These are phyloP conservation scores for Lepidonotus clava DNA, from an alignment of 2,888 invertebrate genomes.

Conservation along the genomic window DNA sequence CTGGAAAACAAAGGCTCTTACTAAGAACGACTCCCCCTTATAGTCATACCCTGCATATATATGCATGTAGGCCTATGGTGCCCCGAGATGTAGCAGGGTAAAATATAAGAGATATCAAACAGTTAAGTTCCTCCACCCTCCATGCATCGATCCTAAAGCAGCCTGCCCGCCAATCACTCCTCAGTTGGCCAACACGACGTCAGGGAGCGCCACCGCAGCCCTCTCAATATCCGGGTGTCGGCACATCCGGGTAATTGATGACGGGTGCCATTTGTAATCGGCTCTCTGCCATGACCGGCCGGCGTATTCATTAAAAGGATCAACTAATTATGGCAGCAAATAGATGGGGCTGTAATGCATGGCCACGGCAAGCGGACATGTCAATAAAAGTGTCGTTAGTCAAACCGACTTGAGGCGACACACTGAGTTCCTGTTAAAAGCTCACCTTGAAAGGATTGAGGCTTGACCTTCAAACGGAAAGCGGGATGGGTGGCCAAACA, in stretches of 20 bases:
- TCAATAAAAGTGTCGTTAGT: slow-evolving; percentile 38
- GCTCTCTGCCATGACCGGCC: not conserved
- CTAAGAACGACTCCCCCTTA: too few species aligned
- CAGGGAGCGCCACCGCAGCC: not conserved
- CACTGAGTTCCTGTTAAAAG: not conserved
- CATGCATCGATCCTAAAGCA: too few species aligned
- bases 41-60: too few species aligned
- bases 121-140: too few species aligned
- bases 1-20: too few species aligned
- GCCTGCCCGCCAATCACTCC: not conserved
- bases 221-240: slow-evolving; percentile 2
- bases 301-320: slow-evolving; percentile 40
- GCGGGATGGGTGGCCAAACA: not conserved
- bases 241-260: slow-evolving; percentile 45
- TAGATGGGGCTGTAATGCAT: slow-evolving; percentile 23
- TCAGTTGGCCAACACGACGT: not conserved
- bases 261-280: slow-evolving; percentile 30
- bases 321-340: slow-evolving; percentile 29
- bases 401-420: not conserved
- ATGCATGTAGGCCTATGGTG: too few species aligned
- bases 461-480: not conserved
- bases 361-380: not conserved
- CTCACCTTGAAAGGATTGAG: not conserved
- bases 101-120: too few species aligned
- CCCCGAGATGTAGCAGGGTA: too few species aligned